phyloP scores from a whole-genome alignment of 2,113 vertebrate species.

The Sterna hirundo region DNA sequence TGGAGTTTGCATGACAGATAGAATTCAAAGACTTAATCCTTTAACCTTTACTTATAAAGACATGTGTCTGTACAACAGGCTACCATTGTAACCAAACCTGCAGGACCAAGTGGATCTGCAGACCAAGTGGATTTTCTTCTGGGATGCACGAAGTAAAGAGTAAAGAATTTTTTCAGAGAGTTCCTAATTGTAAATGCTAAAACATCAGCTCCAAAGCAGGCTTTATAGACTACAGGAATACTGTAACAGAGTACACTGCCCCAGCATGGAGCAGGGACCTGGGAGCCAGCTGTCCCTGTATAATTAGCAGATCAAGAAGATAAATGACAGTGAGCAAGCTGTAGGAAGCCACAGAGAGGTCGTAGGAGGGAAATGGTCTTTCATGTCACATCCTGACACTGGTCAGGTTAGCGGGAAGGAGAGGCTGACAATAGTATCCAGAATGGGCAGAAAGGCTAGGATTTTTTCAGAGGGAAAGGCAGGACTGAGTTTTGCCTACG shows the following conservation, averaged over 20 bases:
- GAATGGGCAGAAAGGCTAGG: neutral
- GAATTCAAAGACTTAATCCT: neutral
- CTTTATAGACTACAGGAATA: neutral
- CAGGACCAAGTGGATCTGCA: neutral
- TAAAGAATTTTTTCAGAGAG: neutral
- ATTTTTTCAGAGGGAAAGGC: neutral
- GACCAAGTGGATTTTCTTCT: neutral
- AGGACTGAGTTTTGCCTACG: neutral
- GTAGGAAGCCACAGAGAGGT: neutral
- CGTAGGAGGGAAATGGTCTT: neutral
- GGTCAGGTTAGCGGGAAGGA: neutral
- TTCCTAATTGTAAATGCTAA: neutral
- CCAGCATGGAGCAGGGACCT: neutral
- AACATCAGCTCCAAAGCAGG: neutral
- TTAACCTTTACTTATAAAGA: neutral
- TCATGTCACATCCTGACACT: neutral
- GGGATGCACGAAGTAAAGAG: neutral
- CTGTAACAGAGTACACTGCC: neutral
- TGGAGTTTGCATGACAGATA: neutral
- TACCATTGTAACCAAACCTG: neutral
- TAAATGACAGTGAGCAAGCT: neutral
- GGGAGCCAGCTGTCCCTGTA: neutral
- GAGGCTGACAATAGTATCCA: neutral
- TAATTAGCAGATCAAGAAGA: neutral
- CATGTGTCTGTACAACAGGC: neutral